Evolutionary conservation across 2,888 invertebrate genomes (phyloP).

Genomic region (Hypena proboscidalis): DNA sequence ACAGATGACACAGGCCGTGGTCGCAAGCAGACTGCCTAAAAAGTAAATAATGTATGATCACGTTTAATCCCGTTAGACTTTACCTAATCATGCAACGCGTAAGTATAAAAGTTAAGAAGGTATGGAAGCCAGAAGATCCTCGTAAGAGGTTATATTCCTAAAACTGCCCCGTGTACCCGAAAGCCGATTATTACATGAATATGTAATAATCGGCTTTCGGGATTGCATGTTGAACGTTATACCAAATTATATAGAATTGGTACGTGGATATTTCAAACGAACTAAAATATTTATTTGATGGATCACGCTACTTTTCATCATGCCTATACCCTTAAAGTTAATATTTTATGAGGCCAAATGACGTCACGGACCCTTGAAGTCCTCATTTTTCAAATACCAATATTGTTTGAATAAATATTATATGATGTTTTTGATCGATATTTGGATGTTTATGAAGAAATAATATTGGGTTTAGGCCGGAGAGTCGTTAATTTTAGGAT

Average conservation of each 20-base stretch:
- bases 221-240: constrained; percentile 6
- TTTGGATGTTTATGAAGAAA: not conserved
- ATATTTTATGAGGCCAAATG: constrained; percentile 36
- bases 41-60: too few relatives aligned
- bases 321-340: constrained; percentile 27
- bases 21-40: too few relatives aligned
- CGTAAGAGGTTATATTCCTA: too few relatives aligned
- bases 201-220: too few relatives aligned
- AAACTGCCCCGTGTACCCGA: too few relatives aligned
- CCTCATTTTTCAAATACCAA: constrained; percentile 31
- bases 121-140: too few relatives aligned
- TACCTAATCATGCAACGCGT: too few relatives aligned
- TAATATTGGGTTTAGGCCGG: not conserved
- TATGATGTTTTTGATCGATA: constrained; percentile 12
- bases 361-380: constrained; percentile 32
- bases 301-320: constrained; percentile 33
- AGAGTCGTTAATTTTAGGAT: too few relatives aligned
- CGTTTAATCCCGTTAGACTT: too few relatives aligned
- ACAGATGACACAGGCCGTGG: too few relatives aligned
- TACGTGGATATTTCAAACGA: constrained; percentile 26
- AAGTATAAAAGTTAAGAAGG: too few relatives aligned
- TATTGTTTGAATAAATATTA: constrained; percentile 39
- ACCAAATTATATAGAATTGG: constrained; percentile 20
- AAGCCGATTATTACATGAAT: not conserved
- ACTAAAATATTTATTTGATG: constrained; percentile 39